phyloP scores from a whole-genome alignment of 2,797 vertebrate species.

The Delichon dasypus region DNA sequence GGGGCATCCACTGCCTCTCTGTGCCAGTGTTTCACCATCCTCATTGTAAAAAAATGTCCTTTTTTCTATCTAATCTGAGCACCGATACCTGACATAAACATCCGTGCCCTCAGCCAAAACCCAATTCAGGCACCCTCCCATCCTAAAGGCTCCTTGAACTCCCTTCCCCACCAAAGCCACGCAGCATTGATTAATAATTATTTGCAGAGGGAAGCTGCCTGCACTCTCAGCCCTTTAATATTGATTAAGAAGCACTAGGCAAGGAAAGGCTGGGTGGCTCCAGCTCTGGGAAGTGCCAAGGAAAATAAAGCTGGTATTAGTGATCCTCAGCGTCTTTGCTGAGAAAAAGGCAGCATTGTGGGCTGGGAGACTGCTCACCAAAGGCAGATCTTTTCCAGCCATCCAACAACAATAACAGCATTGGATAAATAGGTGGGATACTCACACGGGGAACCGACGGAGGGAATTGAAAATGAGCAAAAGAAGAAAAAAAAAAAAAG shows the following conservation, averaged over 20 bases:
- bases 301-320: constrained; percentile 53
- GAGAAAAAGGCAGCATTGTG: constrained; percentile 32
- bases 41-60: neutral
- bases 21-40: neutral
- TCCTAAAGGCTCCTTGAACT: neutral
- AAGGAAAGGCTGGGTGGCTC: constrained; percentile 19
- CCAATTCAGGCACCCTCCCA: neutral
- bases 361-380: neutral
- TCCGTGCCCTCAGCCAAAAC: neutral
- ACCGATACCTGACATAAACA: neutral
- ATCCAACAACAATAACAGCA: constrained; percentile 35
- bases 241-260: constrained; percentile 32
- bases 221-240: neutral
- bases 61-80: neutral
- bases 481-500: neutral
- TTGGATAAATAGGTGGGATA: constrained; percentile 26
- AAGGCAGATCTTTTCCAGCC: neutral
- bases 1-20: neutral
- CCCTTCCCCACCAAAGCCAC: neutral
- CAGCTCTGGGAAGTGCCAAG: constrained; percentile 17
- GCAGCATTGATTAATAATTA: neutral
- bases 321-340: constrained; percentile 19
- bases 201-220: neutral
- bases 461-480: neutral
- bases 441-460: neutral